Conservation (phyloP, 2,797 vertebrate species). For the Hirundo rustica region DNA sequence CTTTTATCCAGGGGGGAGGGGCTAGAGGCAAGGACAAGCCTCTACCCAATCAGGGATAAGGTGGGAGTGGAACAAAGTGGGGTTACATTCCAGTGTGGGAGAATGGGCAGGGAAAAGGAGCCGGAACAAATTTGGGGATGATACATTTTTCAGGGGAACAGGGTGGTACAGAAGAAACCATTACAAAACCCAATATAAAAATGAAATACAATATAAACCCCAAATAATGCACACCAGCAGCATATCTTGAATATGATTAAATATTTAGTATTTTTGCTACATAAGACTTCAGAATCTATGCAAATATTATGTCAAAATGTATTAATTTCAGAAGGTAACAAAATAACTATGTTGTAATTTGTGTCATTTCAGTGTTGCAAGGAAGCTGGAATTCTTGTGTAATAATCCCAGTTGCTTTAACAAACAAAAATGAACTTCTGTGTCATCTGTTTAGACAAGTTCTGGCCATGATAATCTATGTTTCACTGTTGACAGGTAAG, state of each 20-base stretch:
- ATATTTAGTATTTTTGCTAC: background rate
- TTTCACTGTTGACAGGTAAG: background rate
- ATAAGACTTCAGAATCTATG: background rate
- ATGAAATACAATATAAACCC: too few relatives aligned
- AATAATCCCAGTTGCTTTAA: background rate
- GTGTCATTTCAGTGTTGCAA: background rate
- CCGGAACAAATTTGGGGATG: too few relatives aligned
- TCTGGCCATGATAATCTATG: background rate
- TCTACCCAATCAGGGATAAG: too few relatives aligned
- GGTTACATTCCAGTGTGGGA: too few relatives aligned
- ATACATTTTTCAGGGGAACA: too few relatives aligned
- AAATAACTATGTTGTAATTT: background rate
- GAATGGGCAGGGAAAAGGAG: too few relatives aligned
- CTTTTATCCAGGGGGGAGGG: too few relatives aligned
- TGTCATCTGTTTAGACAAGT: background rate
- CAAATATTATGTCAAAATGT: background rate
- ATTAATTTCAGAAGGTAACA: background rate
- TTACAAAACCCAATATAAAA: too few relatives aligned
- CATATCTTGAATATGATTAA: background rate
- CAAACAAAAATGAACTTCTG: background rate
- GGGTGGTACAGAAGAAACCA: too few relatives aligned
- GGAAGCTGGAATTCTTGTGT: background rate
- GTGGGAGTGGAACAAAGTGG: too few relatives aligned
- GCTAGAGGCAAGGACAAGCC: too few relatives aligned
- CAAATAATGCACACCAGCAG: background rate